These are phyloP conservation scores for Nasonia longicornis DNA, from an alignment of 1,140 invertebrate genomes.

Conservation along the genomic window DNA sequence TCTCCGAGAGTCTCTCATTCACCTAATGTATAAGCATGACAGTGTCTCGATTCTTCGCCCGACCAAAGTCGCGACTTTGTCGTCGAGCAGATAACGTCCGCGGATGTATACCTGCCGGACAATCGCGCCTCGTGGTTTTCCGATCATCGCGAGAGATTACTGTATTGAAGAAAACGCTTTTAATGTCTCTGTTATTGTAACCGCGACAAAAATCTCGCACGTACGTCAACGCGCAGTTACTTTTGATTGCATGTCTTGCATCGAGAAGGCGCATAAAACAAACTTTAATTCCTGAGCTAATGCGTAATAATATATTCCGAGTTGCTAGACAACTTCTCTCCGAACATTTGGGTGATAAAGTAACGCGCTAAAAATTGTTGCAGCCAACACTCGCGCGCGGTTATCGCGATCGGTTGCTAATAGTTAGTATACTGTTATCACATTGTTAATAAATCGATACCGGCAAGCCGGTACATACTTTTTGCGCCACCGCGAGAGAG, in stretches of 20 bases:
- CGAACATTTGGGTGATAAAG: neutral
- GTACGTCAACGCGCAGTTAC: neutral
- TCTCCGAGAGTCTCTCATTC: conserved; percentile 6
- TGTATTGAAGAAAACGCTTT: neutral
- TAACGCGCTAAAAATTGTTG: neutral
- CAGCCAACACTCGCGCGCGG: neutral
- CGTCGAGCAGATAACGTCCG: conserved; percentile 5
- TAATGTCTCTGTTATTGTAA: neutral
- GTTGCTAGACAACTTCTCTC: neutral
- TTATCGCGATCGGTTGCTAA: neutral
- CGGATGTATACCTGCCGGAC: neutral
- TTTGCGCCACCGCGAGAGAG: neutral
- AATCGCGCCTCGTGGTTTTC: neutral
- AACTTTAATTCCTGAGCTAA: too few species aligned
- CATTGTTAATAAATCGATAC: conserved; percentile 36
- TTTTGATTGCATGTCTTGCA: neutral
- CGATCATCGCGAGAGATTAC: neutral
- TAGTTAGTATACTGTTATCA: conserved; percentile 18
- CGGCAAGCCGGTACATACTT: neutral
- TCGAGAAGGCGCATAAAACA: too few species aligned
- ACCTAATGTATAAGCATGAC: neutral
- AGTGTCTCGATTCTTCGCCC: conserved; percentile 10
- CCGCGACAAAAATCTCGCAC: neutral
- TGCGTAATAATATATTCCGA: too few species aligned
- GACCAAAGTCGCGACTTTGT: neutral